A percentile compares a stretch with the other conserved stretches of the same genome.
phyloP scores from a whole-genome alignment of 2,113 vertebrate species.

The Archilochus colubris region DNA sequence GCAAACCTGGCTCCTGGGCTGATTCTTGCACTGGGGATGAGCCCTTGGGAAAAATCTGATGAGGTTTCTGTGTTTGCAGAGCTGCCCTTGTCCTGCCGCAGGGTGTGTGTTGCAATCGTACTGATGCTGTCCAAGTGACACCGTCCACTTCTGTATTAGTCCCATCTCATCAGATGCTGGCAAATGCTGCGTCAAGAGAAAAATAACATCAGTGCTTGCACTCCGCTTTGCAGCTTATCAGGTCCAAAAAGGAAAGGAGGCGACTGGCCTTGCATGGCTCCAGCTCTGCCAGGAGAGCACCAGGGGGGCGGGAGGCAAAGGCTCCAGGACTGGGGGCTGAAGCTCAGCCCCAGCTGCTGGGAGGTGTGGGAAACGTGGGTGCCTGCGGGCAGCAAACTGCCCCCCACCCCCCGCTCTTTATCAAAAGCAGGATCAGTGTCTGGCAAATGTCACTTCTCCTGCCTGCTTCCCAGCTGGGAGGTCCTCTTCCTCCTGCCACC shows the following conservation, averaged over 20 bases:
- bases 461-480: background rate
- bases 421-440: conserved; percentile 39
- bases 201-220: background rate
- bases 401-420: background rate
- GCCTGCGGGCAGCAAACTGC: conserved; percentile 26
- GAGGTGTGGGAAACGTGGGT: conserved; percentile 32
- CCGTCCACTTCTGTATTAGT: background rate
- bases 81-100: background rate
- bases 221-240: rapidly evolving
- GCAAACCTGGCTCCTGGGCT: background rate
- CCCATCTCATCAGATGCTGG: background rate
- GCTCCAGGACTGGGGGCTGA: background rate
- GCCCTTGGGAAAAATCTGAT: background rate
- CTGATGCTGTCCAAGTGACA: background rate
- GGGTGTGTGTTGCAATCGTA: background rate
- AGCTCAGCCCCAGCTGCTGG: background rate
- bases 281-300: background rate
- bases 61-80: background rate
- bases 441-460: conserved; percentile 47
- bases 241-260: background rate
- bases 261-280: rapidly evolving
- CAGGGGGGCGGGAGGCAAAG: background rate
- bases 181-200: background rate
- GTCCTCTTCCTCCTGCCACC: background rate
- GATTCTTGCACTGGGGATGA: background rate